phyloP scores from a whole-genome alignment of 2,888 invertebrate species.

The Lagria hirta region DNA sequence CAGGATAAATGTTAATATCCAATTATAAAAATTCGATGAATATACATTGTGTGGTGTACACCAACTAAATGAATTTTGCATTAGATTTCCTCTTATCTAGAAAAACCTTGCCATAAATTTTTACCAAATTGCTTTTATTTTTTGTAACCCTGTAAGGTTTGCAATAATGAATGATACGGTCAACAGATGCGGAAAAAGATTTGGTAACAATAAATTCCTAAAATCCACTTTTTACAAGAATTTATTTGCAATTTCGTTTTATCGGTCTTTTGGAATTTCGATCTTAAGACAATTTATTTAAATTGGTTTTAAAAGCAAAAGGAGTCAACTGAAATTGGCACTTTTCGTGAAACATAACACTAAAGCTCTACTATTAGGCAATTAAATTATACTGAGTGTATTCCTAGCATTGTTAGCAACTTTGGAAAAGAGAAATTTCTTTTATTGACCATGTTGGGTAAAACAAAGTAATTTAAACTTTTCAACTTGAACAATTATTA shows the following conservation, averaged over 20 bases:
- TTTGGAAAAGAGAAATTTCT: too few species aligned
- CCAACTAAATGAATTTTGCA: not conserved
- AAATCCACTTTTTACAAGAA: slow-evolving; percentile 10
- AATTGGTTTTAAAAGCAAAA: slow-evolving; percentile 8
- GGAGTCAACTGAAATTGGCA: slow-evolving; percentile 1
- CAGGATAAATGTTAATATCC: too few species aligned
- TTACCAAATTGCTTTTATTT: slow-evolving; percentile 1
- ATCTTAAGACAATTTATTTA: slow-evolving; percentile 11
- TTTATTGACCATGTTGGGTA: too few species aligned
- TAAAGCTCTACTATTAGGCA: slow-evolving; percentile 4
- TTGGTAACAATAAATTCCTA: slow-evolving; percentile 10
- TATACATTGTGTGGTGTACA: slow-evolving; percentile 2
- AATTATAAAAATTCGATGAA: too few species aligned
- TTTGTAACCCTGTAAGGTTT: not conserved
- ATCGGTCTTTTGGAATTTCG: slow-evolving; percentile 10
- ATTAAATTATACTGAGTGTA: slow-evolving; percentile 16
- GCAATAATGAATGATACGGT: slow-evolving; percentile 3
- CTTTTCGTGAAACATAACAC: slow-evolving; percentile 6
- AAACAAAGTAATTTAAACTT: too few species aligned
- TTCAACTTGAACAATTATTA: too few species aligned
- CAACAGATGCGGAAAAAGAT: slow-evolving; percentile 8
- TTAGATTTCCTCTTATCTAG: too few species aligned
- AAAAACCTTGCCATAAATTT: slow-evolving; percentile 3
- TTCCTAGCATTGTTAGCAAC: too few species aligned
- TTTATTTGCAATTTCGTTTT: slow-evolving; percentile 15